A percentile compares a stretch with the other conserved stretches of the same genome.
Evolutionary conservation across 53 echinoderm and acorn worm genomes (phyloP).

Genomic region (Holothuria scabra): DNA sequence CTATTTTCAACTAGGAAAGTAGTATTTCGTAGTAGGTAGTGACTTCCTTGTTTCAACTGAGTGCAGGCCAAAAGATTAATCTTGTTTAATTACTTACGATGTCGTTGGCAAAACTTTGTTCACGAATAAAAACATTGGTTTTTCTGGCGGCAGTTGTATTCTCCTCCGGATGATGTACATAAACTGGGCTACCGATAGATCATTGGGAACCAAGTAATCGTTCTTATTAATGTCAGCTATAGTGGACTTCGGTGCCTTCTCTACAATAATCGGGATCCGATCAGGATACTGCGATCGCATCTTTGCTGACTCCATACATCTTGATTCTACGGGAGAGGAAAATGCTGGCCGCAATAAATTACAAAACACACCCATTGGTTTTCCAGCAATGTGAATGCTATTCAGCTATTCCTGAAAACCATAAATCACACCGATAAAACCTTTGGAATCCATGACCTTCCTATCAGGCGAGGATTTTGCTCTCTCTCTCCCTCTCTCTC

Average conservation of each 20-base stretch:
- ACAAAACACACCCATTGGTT: no score
- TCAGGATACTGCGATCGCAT: conserved; percentile 56
- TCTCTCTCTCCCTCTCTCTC: no score
- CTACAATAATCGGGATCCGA: conserved; percentile 52
- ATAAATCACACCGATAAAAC: no score
- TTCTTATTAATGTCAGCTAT: conserved; percentile 61
- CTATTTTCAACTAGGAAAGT: no score
- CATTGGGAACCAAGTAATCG: conserved; percentile 57
- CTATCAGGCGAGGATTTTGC: no score
- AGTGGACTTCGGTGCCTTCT: conserved; percentile 45
- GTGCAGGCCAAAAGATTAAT: not conserved
- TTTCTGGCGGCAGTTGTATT: conserved; percentile 52
- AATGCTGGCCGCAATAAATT: no score
- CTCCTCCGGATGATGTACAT: conserved; percentile 70
- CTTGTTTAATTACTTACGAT: conserved; percentile 13
- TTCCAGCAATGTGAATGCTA: no score
- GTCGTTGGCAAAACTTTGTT: conserved; percentile 57
- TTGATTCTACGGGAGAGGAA: conserved; percentile 17
- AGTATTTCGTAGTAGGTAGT: no score
- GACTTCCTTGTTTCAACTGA: no score
- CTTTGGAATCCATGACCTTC: no score
- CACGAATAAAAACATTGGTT: conserved; percentile 63
- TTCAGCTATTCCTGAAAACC: no score
- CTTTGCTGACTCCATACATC: conserved; percentile 35
- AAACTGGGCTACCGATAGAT: conserved; percentile 74